Evolutionary conservation across 1,140 invertebrate genomes (phyloP), one percentile per base, ranked within the genome.

Genomic region (Aphelenchoides avenae): DNA sequence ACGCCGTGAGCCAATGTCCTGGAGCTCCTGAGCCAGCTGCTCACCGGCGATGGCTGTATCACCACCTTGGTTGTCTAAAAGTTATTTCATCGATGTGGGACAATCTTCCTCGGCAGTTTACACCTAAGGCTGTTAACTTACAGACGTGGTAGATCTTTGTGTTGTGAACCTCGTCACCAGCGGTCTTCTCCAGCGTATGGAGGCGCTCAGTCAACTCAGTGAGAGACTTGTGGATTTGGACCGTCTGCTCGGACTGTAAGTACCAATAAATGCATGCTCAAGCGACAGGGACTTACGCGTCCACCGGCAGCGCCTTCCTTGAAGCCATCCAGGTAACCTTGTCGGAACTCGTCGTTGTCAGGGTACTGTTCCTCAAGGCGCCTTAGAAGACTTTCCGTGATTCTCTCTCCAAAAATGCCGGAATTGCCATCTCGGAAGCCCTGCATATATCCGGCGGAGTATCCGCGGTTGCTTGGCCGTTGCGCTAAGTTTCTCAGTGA

Each of bases 101-200:
- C n/a, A n/a, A n/a, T n/a, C n/a, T n/a, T n/a, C n/a, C n/a, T n/a
- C n/a, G n/a, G n/a, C n/a, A 34, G 15, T 13, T 9, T 15, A n/a
- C 51, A 37, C 34, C 24, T n/a, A 39, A 41, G 18, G 22, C 4
- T 60, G 7, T 9, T 54, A 13, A 68, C 68, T 70, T 61, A 68
- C 66, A 75, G 44, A 75, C 73, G 51, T 75, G 73, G 54, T 75
- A 75, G 57, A 75, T 75, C 59, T 77, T 75, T 2, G 73, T 75
- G 1, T 68, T 70, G 54, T 75, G 73, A 31, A 75, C 64, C 52
- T 75, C 73, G 47, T 75, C 75, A n/a, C 75, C 73, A 36, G 68
- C 75, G 6, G 61, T 65, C 33, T 70, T 72, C 44, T 72, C 70
- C 2, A 72, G 48, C 20, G 39, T 41, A 11, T 71, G 68, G 40